Conservation (phyloP, 23 tunicate species). For the Pegea sp. region DNA sequence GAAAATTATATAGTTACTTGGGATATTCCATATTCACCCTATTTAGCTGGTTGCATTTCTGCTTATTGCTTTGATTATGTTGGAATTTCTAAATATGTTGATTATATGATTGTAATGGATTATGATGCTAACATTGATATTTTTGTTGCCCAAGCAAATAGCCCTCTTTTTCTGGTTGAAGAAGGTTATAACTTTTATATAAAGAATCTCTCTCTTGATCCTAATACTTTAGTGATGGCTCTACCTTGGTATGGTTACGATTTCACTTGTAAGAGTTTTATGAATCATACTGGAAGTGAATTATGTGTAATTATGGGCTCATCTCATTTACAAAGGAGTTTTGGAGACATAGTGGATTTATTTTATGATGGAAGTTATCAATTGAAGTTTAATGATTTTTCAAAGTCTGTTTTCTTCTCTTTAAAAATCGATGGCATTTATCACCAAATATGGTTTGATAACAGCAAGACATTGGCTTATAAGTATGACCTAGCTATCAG, state of each 20-base stretch:
- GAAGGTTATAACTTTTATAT: constrained; percentile 27
- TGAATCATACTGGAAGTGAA: constrained; percentile 16
- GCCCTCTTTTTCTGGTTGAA: constrained; percentile 21
- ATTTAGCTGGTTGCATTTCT: constrained; percentile 13
- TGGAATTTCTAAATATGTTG: constrained; percentile 20
- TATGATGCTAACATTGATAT: constrained; percentile 52
- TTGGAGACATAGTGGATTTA: constrained; percentile 5
- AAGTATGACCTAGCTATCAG: constrained; percentile 27
- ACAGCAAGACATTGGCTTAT: constrained; percentile 14
- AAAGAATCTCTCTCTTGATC: constrained; percentile 12
- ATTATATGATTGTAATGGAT: constrained; percentile 51
- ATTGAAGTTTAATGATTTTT: constrained; percentile 14
- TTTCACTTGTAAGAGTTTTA: constrained; percentile 26
- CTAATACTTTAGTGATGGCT: constrained; percentile 41
- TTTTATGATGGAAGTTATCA: constrained; percentile 7
- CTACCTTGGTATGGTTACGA: constrained; percentile 81
- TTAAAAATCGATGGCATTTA: constrained; percentile 10
- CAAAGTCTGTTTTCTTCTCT: constrained; percentile 33
- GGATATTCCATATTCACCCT: constrained; percentile 39
- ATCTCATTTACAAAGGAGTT: constrained; percentile 3
- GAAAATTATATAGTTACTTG: constrained; percentile 20
- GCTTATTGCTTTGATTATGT: constrained; percentile 40
- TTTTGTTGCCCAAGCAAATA: constrained; percentile 41
- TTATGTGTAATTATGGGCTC: constrained; percentile 22
- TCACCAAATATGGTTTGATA: constrained; percentile 51